Conservation (phyloP, 2,797 vertebrate genomes). For the Choloepus didactylus region DNA sequence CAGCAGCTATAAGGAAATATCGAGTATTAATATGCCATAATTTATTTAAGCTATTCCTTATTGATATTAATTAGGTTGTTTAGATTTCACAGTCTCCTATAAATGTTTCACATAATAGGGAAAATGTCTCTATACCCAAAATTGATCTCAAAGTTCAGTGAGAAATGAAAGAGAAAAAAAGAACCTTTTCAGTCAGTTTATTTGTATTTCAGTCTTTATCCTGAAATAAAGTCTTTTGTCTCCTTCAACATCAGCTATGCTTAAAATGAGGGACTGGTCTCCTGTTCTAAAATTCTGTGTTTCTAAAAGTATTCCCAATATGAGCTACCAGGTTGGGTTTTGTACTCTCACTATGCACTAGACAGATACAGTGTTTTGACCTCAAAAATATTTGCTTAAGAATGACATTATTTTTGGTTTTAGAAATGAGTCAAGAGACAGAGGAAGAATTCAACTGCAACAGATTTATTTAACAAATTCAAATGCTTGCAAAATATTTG, state of each 20-base stretch:
- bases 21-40: not conserved
- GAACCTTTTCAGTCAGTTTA: not conserved
- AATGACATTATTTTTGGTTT: slow-evolving; percentile 33
- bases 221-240: not conserved
- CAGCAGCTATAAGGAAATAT: not conserved
- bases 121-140: slow-evolving; percentile 23
- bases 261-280: not conserved
- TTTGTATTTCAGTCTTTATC: not conserved
- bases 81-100: not conserved
- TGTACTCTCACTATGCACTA: not conserved
- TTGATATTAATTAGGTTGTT: not conserved
- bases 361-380: not conserved
- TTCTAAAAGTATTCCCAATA: not conserved
- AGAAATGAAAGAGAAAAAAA: not conserved
- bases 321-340: not conserved
- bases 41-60: not conserved
- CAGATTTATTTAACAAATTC: not conserved
- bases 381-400: slow-evolving; percentile 24
- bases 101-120: slow-evolving; percentile 18
- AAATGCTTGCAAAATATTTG: slow-evolving; percentile 14
- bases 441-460: not conserved
- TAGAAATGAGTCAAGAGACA: slow-evolving; percentile 20
- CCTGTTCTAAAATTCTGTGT: not conserved
- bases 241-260: not conserved
- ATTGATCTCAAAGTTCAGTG: not conserved